Evolutionary conservation across 2,113 vertebrate species (phyloP), one percentile per base, ranked within the genome.

Genomic region (Hydrolagus affinis): DNA sequence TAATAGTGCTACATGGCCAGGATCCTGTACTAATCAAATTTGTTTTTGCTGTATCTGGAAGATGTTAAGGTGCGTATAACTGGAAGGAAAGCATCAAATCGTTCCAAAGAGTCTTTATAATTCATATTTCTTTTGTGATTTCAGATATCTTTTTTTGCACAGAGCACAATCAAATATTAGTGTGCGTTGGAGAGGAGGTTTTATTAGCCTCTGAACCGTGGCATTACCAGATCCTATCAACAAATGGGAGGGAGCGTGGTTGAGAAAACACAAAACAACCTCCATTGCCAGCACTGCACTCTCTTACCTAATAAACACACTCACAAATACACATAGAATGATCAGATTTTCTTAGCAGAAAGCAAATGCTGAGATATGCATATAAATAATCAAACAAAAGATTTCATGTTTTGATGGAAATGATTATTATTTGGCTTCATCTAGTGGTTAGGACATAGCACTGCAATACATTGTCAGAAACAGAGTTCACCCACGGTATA

Each of bases 371-470:
- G 25, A 11, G 32, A 3, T 44, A 44, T 44, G 44, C 44, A 44
- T 44, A 44, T 44, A 44, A 44, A 44, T 44, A 44, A 1, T 44
- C 44, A 44, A 44, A 44, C 1, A 44, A 44, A 44, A n/a, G n/a
- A n/a, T n/a, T 44, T 44, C 1, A 44, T 44, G 44, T 83, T 66
- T 83, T 62, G 66, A 19, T 11, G 66, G 15, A 3, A 83, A 83
- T 32, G 28, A 83, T 83, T 32, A 83, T 83, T 83, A 28, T 83
- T 66, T 83, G 66, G 78, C 78, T 83, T 83, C 78, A 83, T 83
- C 78, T 83, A 83, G 78, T 83, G 78, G 78, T 30, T 28, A 68
- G 14, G 30, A 83, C 21, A 32, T 10, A 68, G 62, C 28, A 83
- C 78, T 83, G 77, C 60, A 78, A 78, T 28, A 2, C 28, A 10